Base-by-base conservation (phyloP, 2,888 invertebrate genomes). In the Cephus sareptanus region DNA sequence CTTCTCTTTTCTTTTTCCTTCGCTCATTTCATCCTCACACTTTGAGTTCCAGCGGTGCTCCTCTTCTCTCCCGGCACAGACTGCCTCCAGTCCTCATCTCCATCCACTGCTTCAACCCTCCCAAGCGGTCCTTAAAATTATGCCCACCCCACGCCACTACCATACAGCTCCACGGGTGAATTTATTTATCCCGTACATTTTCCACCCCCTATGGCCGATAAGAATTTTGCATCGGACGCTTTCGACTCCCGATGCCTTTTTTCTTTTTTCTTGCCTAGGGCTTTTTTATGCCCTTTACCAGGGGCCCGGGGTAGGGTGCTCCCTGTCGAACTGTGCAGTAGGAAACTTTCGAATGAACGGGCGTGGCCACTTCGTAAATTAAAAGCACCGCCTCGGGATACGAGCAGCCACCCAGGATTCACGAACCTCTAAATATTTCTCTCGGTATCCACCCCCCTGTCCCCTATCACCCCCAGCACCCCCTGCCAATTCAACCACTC, bases 291-390 rank as follows among this genome's bases (percentile, higher is more conserved):
- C 23, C 23, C 23, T 23, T 23, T 23, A 23, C 15, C 6, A 40
- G 1, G 40, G 2, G 1, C 1, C 6, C 6, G 6, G 9, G 23
- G 23, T 1, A 23, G 56, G 9, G 23, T 15, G 2, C 56, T 6
- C 23, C 23, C 56, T 23, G 56, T 56, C 56, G 56, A 56, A 56
- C 56, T 56, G 56, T 56, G 56, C 56, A 56, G 70, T 76, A 70
- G 75, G 76, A 77, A 78, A 83, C 82, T 84, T 81, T 77, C 78
- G 79, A 82, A 82, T 82, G 82, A 80, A 80, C 76, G 80, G 84
- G 81, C 82, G 81, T 81, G 82, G 83, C 79, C 76, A 79, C 81
- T 84, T 84, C 80, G 82, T 83, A 82, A 83, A 82, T 82, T 83
- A 81, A 83, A 83, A 80, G 80, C 82, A 81, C 77, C 79, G 80